Evolutionary conservation across 2,113 vertebrate genomes (phyloP), one percentile per base, ranked within the genome.

Genomic region (Hemiscyllium ocellatum): DNA sequence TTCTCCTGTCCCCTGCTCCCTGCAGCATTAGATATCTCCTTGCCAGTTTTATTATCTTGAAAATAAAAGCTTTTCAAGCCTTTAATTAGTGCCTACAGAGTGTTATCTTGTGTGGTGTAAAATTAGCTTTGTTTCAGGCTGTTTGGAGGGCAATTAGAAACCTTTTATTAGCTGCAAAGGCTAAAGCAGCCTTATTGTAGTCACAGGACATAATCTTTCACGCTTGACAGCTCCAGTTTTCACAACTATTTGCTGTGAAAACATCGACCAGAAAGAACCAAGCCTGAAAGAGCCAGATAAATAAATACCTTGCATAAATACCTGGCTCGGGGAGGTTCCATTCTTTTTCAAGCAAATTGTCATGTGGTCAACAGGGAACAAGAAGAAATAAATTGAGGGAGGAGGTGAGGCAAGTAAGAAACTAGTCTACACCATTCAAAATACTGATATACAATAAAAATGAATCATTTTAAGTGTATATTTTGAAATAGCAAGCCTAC

Each of bases 161-260:
- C 95, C 91, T 56, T 96, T 96, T 96, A 97, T 96, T 96, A 96
- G 91, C 72, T 96, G n/a, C 96, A 96, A 97, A 97, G 96, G 95
- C 96, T 96, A 96, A 96, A 97, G 96, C 91, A 97, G 93, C 96
- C 86, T 50, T 78, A 96, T 96, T 96, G 96, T 96, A 96, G 69
- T 96, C 96, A 96, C 95, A 96, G 96, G 95, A 96, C 96, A 96
- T 95, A 96, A 96, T 96, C 96, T 97, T 97, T 97, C 96, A 97
- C 96, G 96, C 96, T 97, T 97, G 96, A 96, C 85, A 95, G 94
- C 42, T 96, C 66, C 96, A 91, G 96, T 96, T 97, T 97, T 96
- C 96, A 96, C 96, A 96, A 26, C 65, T 96, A 96, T 2, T 96
- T 96, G 61, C 96, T 96, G 0, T 95, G 69, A 68, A 96, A 96